phyloP scores from a whole-genome alignment of 2,113 vertebrate species.

The Raphicerus campestris region DNA sequence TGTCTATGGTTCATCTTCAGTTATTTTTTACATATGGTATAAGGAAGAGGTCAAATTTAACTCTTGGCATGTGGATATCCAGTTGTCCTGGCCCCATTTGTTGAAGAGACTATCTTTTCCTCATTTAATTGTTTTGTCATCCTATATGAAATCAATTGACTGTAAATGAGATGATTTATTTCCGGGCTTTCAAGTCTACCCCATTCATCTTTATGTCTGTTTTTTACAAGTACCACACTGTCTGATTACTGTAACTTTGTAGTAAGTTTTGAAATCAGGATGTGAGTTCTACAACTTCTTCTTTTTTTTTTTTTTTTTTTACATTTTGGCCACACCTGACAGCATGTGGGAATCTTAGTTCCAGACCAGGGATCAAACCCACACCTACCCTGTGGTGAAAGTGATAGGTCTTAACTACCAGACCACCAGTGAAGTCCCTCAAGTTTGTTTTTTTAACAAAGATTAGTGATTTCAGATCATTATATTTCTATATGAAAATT shows the following conservation, averaged over 20 bases:
- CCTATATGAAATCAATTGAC: not conserved
- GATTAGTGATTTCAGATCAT: not conserved
- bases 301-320: not conserved
- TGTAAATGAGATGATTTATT: not conserved
- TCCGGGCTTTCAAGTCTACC: not conserved
- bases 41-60: not conserved
- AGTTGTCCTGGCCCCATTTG: not conserved
- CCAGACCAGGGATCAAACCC: not conserved
- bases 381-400: not conserved
- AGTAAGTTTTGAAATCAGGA: not conserved
- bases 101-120: not conserved
- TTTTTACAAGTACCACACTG: not conserved
- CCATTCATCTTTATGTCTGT: not conserved
- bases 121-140: not conserved
- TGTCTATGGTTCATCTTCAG: not conserved
- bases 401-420: not conserved
- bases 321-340: not conserved
- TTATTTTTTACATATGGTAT: not conserved
- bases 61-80: not conserved
- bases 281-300: not conserved
- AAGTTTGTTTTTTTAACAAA: not conserved
- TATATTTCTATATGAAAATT: not conserved
- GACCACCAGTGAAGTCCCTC: not conserved
- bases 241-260: not conserved
- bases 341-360: not conserved